Evolutionary conservation across 2,888 invertebrate genomes (phyloP).

Genomic region (Blastobasis lacticolella): DNA sequence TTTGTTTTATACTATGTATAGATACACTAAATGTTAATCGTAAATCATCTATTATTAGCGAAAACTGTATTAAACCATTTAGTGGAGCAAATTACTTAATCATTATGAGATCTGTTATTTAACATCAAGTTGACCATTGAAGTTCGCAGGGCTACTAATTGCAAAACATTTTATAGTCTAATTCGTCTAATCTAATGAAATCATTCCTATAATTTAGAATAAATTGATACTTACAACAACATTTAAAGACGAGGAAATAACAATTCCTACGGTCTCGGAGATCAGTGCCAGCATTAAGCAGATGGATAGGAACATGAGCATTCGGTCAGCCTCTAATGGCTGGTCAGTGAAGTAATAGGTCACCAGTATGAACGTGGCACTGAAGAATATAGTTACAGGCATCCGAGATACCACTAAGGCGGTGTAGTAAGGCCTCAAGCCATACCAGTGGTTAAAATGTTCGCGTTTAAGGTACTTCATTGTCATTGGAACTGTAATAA

Average conservation of each 20-base stretch:
- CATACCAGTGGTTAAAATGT: slow-evolving; percentile 90
- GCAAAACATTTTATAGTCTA: background rate
- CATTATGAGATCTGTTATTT: background rate
- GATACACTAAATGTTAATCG: too few species aligned
- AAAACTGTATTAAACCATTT: background rate
- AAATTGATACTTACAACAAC: slow-evolving; percentile 78
- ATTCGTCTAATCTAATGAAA: background rate
- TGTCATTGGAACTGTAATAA: slow-evolving; percentile 83
- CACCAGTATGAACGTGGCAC: slow-evolving; percentile 78
- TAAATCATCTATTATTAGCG: too few species aligned
- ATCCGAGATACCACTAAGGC: slow-evolving; percentile 82
- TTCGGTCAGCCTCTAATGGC: slow-evolving; percentile 80
- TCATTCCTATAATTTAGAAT: background rate
- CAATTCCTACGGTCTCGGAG: slow-evolving; percentile 85
- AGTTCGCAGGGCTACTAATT: background rate
- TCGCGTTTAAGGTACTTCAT: slow-evolving; percentile 85
- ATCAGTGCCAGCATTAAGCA: slow-evolving; percentile 82
- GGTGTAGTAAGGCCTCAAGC: slow-evolving; percentile 84
- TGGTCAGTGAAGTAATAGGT: slow-evolving; percentile 85
- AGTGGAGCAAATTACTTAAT: background rate
- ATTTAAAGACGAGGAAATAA: slow-evolving; percentile 82
- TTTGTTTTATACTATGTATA: too few species aligned
- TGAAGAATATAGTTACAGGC: slow-evolving; percentile 80
- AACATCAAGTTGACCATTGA: background rate
- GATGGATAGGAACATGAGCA: slow-evolving; percentile 79